Evolutionary conservation across 2,888 invertebrate genomes (phyloP).

Genomic region (Phengaris arion): DNA sequence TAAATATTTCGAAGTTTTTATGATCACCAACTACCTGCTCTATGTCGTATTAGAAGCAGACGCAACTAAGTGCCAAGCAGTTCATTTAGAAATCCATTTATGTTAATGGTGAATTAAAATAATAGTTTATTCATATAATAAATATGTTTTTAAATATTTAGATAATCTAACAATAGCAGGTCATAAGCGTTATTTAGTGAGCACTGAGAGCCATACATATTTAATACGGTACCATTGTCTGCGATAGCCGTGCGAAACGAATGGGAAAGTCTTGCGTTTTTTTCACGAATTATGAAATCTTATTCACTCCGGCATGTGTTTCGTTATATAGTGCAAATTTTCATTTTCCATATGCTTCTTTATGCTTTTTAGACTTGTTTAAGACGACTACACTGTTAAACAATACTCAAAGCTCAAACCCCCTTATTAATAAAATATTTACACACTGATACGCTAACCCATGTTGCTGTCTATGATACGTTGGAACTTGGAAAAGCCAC

Average conservation of each 20-base stretch:
- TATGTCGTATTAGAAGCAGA: too few relatives aligned
- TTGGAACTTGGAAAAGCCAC: too few relatives aligned
- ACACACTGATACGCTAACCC: too few relatives aligned
- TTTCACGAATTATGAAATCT: conserved; percentile 27
- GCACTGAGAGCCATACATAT: not conserved
- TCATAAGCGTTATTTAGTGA: not conserved
- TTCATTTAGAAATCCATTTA: not conserved
- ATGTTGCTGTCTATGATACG: too few relatives aligned
- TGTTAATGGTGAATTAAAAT: not conserved
- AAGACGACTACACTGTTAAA: too few relatives aligned
- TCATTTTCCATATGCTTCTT: not conserved
- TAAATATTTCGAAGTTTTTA: not conserved
- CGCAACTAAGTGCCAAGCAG: too few relatives aligned
- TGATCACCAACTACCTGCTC: not conserved
- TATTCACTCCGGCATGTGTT: not conserved
- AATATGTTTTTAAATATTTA: not conserved
- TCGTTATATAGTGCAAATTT: not conserved
- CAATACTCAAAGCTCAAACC: too few relatives aligned
- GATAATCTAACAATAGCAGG: not conserved
- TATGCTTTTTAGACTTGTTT: too few relatives aligned
- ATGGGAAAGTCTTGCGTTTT: conserved; percentile 27
- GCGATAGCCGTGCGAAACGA: conserved; percentile 30
- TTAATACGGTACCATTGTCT: conserved; percentile 24
- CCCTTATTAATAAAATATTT: too few relatives aligned
- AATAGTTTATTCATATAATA: not conserved